Evolutionary conservation across 2,888 invertebrate genomes (phyloP).

Genomic region (Leptarthrus brevirostris): DNA sequence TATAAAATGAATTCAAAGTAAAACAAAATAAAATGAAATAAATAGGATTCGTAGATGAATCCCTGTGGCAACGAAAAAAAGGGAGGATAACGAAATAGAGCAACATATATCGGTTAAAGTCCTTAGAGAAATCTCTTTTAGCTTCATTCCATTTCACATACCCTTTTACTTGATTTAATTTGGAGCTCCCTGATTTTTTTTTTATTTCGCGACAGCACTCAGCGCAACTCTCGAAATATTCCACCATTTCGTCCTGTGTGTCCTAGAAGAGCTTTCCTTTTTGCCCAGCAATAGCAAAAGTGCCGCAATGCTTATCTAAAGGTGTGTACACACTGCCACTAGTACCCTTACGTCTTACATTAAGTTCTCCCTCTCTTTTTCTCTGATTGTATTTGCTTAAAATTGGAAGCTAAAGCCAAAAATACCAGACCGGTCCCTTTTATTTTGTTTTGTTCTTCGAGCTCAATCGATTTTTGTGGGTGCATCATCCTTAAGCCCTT

Average conservation of each 20-base stretch:
- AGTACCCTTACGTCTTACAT: neutral
- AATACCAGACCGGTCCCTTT: too few species aligned
- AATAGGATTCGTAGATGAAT: neutral
- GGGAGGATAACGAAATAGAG: slow-evolving; percentile 6
- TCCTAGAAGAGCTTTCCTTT: neutral
- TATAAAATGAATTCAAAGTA: too few species aligned
- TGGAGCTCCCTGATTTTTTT: neutral
- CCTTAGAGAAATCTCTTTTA: neutral
- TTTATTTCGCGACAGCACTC: neutral
- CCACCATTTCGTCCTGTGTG: neutral
- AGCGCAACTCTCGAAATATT: neutral
- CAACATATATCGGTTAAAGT: neutral
- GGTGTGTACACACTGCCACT: neutral
- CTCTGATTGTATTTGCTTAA: slow-evolving; percentile 28
- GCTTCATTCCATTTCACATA: slow-evolving; percentile 3
- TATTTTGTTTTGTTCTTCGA: neutral
- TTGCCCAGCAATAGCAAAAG: neutral
- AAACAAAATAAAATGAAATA: neutral
- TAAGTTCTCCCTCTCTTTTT: slow-evolving; percentile 6
- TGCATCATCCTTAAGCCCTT: neutral
- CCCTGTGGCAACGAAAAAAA: neutral
- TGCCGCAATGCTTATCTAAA: too few species aligned
- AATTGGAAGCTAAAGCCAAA: slow-evolving; percentile 14
- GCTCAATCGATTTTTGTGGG: slow-evolving; percentile 1
- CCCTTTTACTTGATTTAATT: slow-evolving; percentile 26